phyloP scores from a whole-genome alignment of 2,888 invertebrate genomes.

The Hypsopygia costalis region DNA sequence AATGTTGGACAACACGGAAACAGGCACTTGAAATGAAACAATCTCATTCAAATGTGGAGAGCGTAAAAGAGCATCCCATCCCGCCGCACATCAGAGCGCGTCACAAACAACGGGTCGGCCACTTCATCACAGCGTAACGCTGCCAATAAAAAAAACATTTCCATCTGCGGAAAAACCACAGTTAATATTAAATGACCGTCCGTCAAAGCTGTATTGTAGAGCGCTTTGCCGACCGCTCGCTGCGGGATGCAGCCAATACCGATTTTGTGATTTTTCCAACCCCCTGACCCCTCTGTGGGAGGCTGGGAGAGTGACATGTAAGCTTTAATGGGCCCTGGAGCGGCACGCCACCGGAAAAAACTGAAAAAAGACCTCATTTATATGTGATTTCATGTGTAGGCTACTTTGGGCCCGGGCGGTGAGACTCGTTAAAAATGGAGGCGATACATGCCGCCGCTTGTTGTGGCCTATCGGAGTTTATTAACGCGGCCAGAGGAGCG shows the following conservation, averaged over 20 bases:
- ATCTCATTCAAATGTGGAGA: slow-evolving; percentile 52
- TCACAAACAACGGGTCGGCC: slow-evolving; percentile 71
- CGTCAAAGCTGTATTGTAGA: slow-evolving; percentile 76
- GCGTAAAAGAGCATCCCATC: slow-evolving; percentile 66
- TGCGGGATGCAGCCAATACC: slow-evolving; percentile 71
- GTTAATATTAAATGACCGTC: slow-evolving; percentile 80
- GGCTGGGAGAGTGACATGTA: slow-evolving; percentile 71
- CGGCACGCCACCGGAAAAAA: slow-evolving; percentile 70
- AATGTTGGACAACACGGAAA: slow-evolving; percentile 22
- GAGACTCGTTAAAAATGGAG: slow-evolving; percentile 78
- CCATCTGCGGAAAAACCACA: slow-evolving; percentile 78
- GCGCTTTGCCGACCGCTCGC: slow-evolving; percentile 56
- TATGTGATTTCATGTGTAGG: slow-evolving; percentile 79
- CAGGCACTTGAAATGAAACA: slow-evolving; percentile 45
- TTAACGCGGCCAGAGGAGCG: slow-evolving; percentile 59
- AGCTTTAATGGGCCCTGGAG: slow-evolving; percentile 75
- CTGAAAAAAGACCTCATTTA: slow-evolving; percentile 76
- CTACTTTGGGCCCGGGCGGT: slow-evolving; percentile 73
- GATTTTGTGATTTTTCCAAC: slow-evolving; percentile 73
- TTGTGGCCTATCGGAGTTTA: slow-evolving; percentile 73
- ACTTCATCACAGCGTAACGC: slow-evolving; percentile 75
- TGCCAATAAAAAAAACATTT: slow-evolving; percentile 74
- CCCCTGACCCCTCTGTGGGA: slow-evolving; percentile 32
- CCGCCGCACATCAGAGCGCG: slow-evolving; percentile 63
- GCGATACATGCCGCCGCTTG: slow-evolving; percentile 65